phyloP scores from a whole-genome alignment of 1,140 invertebrate species.

The Drosophila melanica region DNA sequence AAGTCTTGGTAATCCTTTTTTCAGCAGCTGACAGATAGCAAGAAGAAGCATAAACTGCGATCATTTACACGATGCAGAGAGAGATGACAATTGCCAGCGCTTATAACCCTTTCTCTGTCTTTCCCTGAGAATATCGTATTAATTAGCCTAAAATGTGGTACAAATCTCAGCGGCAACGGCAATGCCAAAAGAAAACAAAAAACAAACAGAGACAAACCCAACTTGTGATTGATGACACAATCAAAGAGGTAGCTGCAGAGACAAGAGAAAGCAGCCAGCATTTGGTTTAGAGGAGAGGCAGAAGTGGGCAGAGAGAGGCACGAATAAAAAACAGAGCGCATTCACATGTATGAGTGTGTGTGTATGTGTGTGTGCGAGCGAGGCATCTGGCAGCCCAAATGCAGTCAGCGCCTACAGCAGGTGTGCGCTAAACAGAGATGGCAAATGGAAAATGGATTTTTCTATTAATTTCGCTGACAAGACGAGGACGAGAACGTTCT shows the following conservation, averaged over 20 bases:
- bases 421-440: conserved; percentile 9
- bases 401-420: conserved; percentile 11
- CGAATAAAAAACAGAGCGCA: conserved; percentile 44
- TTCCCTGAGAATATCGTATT: conserved; percentile 31
- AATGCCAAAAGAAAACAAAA: neutral
- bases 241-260: conserved; percentile 52
- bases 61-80: conserved; percentile 35
- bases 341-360: neutral
- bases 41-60: conserved; percentile 14
- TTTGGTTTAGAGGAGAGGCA: neutral
- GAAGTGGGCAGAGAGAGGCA: neutral
- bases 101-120: neutral
- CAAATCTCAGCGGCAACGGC: conserved; percentile 50
- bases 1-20: too few species aligned
- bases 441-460: conserved; percentile 69
- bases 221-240: conserved; percentile 76
- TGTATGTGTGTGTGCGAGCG: neutral
- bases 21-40: neutral
- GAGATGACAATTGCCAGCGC: conserved; percentile 15
- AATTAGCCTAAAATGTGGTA: conserved; percentile 72
- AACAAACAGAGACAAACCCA: conserved; percentile 10
- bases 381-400: conserved; percentile 30
- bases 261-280: conserved; percentile 10
- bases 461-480: conserved; percentile 78
- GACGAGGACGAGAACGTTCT: conserved; percentile 11